A percentile compares a stretch with the other conserved stretches of the same genome.
phyloP scores from a whole-genome alignment of 2,888 invertebrate species.

The Ernsta delagoae region DNA sequence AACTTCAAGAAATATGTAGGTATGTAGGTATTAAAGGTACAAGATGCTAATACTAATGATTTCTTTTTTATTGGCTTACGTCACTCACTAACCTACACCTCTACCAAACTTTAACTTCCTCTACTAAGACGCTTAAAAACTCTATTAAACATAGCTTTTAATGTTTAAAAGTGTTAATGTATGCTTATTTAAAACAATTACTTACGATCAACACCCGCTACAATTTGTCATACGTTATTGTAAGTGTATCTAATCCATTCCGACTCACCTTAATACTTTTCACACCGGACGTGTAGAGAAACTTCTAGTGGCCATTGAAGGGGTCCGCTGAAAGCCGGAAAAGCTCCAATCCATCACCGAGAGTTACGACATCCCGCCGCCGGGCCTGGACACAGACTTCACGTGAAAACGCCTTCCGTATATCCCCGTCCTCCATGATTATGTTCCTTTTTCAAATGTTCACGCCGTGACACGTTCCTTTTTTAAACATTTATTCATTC shows the following conservation, averaged over 20 bases:
- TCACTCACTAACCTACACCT: too few relatives aligned
- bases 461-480: background rate
- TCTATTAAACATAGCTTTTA: too few relatives aligned
- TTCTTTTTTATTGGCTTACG: too few relatives aligned
- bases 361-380: constrained; percentile 61
- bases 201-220: too few relatives aligned
- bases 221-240: background rate
- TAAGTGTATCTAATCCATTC: background rate
- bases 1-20: too few relatives aligned
- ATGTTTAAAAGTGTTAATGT: too few relatives aligned
- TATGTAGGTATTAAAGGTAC: too few relatives aligned
- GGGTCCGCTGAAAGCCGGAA: constrained; percentile 75
- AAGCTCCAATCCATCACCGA: constrained; percentile 72
- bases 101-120: too few relatives aligned
- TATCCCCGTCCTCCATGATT: background rate
- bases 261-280: constrained; percentile 15
- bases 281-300: constrained; percentile 11
- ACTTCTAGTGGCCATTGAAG: constrained; percentile 54
- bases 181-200: background rate
- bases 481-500: background rate
- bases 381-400: constrained; percentile 38
- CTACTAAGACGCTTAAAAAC: too few relatives aligned
- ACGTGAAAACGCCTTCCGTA: constrained; percentile 36
- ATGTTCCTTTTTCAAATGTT: background rate
- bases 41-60: too few relatives aligned